These are phyloP conservation scores for Pseudeuparius sepicola DNA, from an alignment of 2,888 invertebrate genomes.

Conservation along the genomic window DNA sequence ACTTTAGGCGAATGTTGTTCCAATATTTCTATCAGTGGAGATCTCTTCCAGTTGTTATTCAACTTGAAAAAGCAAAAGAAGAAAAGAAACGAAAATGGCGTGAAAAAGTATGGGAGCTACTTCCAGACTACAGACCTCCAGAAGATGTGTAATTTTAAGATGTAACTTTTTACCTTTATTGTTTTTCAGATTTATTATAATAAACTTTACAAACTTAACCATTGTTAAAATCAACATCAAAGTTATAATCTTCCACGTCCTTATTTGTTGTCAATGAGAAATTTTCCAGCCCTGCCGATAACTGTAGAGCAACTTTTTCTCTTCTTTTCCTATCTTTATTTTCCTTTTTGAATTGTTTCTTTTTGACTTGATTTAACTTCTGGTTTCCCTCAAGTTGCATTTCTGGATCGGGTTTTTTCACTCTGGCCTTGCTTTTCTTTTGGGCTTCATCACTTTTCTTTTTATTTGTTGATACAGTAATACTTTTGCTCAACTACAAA, in stretches of 20 bases:
- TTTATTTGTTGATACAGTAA: too few relatives aligned
- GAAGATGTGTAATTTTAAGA: slow-evolving; percentile 14
- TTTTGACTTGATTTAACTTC: slow-evolving; percentile 48
- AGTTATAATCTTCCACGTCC: slow-evolving; percentile 47
- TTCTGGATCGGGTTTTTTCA: slow-evolving; percentile 47
- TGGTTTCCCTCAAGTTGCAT: slow-evolving; percentile 62
- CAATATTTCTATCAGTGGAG: slow-evolving; percentile 50
- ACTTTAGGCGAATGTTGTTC: slow-evolving; percentile 34
- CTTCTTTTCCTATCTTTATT: slow-evolving; percentile 47
- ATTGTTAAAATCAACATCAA: slow-evolving; percentile 47
- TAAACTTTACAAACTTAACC: too few relatives aligned
- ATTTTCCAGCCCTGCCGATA: slow-evolving; percentile 56
- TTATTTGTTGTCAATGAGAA: slow-evolving; percentile 37
- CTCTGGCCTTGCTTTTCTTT: slow-evolving; percentile 31
- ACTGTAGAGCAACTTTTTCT: slow-evolving; percentile 53
- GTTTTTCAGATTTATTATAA: slow-evolving; percentile 7
- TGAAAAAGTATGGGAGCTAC: slow-evolving; percentile 58
- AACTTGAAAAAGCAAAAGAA: slow-evolving; percentile 56
- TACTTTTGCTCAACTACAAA: slow-evolving; percentile 30
- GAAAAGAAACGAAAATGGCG: slow-evolving; percentile 59
- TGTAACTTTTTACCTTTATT: too few relatives aligned
- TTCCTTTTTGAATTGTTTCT: slow-evolving; percentile 56
- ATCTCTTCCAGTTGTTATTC: slow-evolving; percentile 52
- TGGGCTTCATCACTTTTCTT: slow-evolving; percentile 11
- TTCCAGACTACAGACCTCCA: slow-evolving; percentile 57